These are phyloP conservation scores for Mastomys natalensis DNA, from an alignment of 2,113 vertebrate genomes.

Conservation along the genomic window DNA sequence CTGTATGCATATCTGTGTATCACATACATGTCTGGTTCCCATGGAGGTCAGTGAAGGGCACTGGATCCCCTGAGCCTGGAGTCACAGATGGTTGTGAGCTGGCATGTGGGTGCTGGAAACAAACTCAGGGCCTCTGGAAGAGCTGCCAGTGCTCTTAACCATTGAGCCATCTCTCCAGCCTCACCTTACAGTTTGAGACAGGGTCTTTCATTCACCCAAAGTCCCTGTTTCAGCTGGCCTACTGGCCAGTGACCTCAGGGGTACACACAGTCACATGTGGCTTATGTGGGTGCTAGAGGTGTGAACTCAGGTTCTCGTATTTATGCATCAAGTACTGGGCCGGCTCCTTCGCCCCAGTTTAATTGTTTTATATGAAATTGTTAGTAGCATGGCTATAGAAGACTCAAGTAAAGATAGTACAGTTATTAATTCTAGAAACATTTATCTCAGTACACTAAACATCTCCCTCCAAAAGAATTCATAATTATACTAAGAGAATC, in stretches of 20 bases:
- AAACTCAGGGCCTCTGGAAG: background rate
- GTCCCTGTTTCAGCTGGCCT: background rate
- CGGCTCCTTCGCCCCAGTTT: background rate
- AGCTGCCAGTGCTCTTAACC: background rate
- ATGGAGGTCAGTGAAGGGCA: too few species aligned
- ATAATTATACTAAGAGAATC: constrained; percentile 43
- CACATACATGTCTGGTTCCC: background rate
- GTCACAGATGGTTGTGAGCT: background rate
- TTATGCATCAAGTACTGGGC: background rate
- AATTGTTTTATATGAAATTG: constrained; percentile 52
- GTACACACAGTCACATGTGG: background rate
- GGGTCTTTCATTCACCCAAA: background rate
- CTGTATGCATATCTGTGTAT: background rate
- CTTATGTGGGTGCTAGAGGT: background rate
- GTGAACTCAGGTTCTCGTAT: background rate
- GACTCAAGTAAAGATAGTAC: background rate
- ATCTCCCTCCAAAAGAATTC: constrained; percentile 29
- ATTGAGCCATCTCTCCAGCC: background rate
- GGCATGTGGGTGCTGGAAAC: background rate
- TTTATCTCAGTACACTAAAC: constrained; percentile 32
- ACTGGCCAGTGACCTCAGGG: background rate
- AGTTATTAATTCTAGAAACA: constrained; percentile 50
- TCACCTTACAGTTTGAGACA: background rate
- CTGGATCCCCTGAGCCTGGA: background rate
- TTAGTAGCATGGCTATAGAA: constrained; percentile 26